Conservation (phyloP, 1,140 invertebrate species). For the Sycobia sp. region DNA sequence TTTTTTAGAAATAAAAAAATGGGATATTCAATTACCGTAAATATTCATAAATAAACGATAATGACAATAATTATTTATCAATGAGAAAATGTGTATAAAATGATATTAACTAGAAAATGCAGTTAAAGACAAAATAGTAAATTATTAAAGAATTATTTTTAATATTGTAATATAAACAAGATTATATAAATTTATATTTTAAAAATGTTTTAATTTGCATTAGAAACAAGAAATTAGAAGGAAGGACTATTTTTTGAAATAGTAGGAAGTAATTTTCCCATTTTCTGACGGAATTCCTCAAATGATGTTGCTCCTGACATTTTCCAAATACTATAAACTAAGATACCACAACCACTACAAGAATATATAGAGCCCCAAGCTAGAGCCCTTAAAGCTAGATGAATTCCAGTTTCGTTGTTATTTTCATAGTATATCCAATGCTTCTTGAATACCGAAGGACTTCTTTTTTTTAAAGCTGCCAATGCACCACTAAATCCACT, state of each 20-base stretch:
- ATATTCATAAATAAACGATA: too few relatives aligned
- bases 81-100: too few relatives aligned
- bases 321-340: slow-evolving; percentile 89
- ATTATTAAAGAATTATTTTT: too few relatives aligned
- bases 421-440: slow-evolving; percentile 74
- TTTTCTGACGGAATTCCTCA: slow-evolving; percentile 74
- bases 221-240: too few relatives aligned
- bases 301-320: slow-evolving; percentile 82
- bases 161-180: too few relatives aligned
- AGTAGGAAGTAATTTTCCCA: slow-evolving; percentile 57
- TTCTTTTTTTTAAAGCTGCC: slow-evolving; percentile 76
- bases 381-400: slow-evolving; percentile 80
- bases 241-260: slow-evolving; percentile 2
- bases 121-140: too few relatives aligned
- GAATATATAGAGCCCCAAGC: slow-evolving; percentile 88
- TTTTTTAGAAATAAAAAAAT: too few relatives aligned
- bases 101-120: too few relatives aligned
- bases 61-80: too few relatives aligned
- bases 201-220: too few relatives aligned
- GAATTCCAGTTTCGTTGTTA: slow-evolving; percentile 75
- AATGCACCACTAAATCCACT: slow-evolving; percentile 82
- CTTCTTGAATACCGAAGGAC: slow-evolving; percentile 75
- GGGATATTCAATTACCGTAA: too few relatives aligned
- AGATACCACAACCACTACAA: slow-evolving; percentile 76
- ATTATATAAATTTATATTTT: too few relatives aligned